Evolutionary conservation across 2,888 invertebrate genomes (phyloP).

Genomic region (Limnephilus rhombicus): DNA sequence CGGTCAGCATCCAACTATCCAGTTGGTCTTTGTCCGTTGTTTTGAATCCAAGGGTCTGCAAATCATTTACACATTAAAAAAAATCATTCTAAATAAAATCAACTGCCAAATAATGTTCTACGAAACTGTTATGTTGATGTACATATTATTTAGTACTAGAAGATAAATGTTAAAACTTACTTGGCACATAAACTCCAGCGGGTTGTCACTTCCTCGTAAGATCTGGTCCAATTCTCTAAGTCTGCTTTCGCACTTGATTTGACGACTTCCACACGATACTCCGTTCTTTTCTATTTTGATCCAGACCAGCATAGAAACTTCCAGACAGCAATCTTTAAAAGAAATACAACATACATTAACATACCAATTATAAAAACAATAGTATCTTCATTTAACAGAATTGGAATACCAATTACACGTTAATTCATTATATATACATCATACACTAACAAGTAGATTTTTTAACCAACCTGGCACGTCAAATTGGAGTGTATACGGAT

Average conservation of each 20-base stretch:
- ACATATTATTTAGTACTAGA: neutral
- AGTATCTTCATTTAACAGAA: neutral
- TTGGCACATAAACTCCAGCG: conserved; percentile 93
- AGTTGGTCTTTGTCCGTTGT: conserved; percentile 87
- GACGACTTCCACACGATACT: conserved; percentile 87
- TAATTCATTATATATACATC: neutral
- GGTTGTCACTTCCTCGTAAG: conserved; percentile 86
- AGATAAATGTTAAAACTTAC: conserved; percentile 71
- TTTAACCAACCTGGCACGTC: conserved; percentile 82
- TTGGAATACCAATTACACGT: too few relatives aligned
- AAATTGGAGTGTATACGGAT: conserved; percentile 91
- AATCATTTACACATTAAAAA: conserved; percentile 57
- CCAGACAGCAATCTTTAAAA: conserved; percentile 83
- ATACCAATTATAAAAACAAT: neutral
- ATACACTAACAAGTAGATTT: neutral
- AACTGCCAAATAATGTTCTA: neutral
- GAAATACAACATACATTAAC: neutral
- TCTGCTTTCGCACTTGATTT: conserved; percentile 92
- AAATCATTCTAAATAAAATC: neutral
- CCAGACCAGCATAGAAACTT: conserved; percentile 89
- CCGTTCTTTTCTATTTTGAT: conserved; percentile 90
- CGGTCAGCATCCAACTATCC: conserved; percentile 88
- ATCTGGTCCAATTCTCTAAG: conserved; percentile 90
- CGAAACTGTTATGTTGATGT: neutral
- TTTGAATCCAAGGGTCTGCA: conserved; percentile 87